Conservation (phyloP, 2,888 invertebrate species). For the Apodemia mormo region DNA sequence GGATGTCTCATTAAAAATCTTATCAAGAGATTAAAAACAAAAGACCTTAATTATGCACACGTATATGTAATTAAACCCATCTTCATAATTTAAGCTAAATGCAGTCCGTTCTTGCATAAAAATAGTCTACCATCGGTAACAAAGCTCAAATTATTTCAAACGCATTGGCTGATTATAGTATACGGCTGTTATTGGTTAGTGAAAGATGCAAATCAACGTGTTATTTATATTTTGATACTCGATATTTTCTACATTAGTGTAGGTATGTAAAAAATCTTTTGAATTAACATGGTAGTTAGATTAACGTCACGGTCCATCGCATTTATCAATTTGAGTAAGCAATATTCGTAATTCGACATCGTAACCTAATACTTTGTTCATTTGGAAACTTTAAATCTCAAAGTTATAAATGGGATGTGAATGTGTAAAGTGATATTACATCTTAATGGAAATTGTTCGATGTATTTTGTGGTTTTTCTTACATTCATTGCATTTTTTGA, state of each 20-base stretch:
- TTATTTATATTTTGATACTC: conserved; percentile 82
- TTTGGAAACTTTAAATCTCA: conserved; percentile 28
- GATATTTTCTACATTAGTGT: conserved; percentile 79
- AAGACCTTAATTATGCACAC: not conserved
- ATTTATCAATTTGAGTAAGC: conserved; percentile 56
- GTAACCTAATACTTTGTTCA: conserved; percentile 27
- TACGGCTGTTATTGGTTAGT: conserved; percentile 82
- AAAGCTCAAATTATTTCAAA: conserved; percentile 53
- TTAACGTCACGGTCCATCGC: conserved; percentile 53
- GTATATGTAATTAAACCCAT: conserved; percentile 42
- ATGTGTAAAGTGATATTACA: conserved; percentile 53
- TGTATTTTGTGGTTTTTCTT: conserved; percentile 21
- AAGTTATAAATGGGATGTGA: conserved; percentile 59
- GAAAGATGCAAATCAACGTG: conserved; percentile 74
- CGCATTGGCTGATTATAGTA: conserved; percentile 79
- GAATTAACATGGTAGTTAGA: conserved; percentile 64
- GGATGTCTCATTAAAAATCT: not conserved
- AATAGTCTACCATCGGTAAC: conserved; percentile 9
- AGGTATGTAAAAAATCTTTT: conserved; percentile 63
- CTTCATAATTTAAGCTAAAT: conserved; percentile 60
- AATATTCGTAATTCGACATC: conserved; percentile 33
- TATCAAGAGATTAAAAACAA: not conserved
- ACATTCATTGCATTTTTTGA: conserved; percentile 13
- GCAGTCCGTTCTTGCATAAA: not conserved
- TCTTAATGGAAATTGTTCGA: conserved; percentile 27